A percentile compares a stretch with the other conserved stretches of the same genome.
Evolutionary conservation across 2,797 vertebrate species (phyloP).

Genomic region (Sebastes vulpes): DNA sequence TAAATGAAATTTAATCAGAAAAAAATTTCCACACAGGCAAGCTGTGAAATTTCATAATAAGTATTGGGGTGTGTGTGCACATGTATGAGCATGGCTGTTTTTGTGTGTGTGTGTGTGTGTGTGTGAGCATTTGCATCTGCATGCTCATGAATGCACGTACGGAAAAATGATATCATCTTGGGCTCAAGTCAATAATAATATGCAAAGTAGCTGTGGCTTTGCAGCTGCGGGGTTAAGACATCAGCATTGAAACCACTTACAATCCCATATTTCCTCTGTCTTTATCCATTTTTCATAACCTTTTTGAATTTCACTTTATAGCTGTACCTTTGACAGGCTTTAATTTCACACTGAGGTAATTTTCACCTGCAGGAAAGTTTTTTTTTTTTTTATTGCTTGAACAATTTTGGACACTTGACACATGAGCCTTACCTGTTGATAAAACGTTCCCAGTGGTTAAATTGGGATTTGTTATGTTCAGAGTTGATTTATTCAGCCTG

Average conservation of each 20-base stretch:
- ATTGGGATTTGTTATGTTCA: background rate
- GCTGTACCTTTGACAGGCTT: conserved; percentile 34
- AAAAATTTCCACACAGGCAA: conserved; percentile 62
- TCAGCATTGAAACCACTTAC: conserved; percentile 36
- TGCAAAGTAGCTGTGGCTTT: conserved; percentile 43
- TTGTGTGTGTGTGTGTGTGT: conserved; percentile 12
- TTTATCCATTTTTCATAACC: conserved; percentile 49
- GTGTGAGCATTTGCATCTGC: conserved; percentile 1
- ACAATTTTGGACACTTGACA: conserved; percentile 27
- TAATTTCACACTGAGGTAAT: conserved; percentile 58
- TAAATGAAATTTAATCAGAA: conserved; percentile 76
- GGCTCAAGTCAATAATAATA: conserved; percentile 43
- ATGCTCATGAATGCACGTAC: conserved; percentile 7
- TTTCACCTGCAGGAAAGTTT: conserved; percentile 17
- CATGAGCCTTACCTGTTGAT: background rate
- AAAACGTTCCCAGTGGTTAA: background rate
- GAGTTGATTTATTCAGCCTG: background rate
- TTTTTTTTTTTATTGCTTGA: background rate
- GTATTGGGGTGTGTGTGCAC: conserved; percentile 21
- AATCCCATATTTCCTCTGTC: conserved; percentile 19
- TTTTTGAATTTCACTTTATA: conserved; percentile 46
- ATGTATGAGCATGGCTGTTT: background rate
- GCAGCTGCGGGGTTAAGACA: conserved; percentile 43
- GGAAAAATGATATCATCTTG: conserved; percentile 28
- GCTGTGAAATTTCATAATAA: conserved; percentile 65